Evolutionary conservation across 2,888 invertebrate species (phyloP), one percentile per base, ranked within the genome.

Genomic region (Herminia tarsipennalis): DNA sequence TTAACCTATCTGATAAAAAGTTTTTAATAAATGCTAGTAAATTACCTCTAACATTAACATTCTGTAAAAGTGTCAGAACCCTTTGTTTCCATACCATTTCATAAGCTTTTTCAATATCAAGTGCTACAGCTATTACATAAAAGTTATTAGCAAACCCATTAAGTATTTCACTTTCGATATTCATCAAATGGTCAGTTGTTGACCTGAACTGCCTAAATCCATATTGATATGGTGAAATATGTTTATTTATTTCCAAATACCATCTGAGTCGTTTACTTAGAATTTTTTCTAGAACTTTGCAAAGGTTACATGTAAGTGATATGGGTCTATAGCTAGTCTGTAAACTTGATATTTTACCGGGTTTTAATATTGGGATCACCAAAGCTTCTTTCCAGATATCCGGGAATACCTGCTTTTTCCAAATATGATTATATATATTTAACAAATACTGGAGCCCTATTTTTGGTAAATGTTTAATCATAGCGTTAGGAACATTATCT

Each of bases 351-450:
- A 38, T 21, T 40, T 50, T 56, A 5, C 46, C 48, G 10, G 51
- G 53, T 45, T 56, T 59, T 32, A 46, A 25, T 21, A 59, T 53
- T 18, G 59, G 59, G 4, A 56, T 18, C 1, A 59, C 51, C 13
- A 51, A 5, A n/a, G 59, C 59, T 30, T 53, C 43, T 34, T 20
- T 38, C 59, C 56, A 59, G 3, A 17, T 18, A 25, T 42, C 43
- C 6, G 59, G 56, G 27, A 56, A 59, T n/a, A 46, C 36, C 13
- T 58, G 52, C 0, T 37, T 40, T 5, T 2, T 32, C 40, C 21
- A 54, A 6, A 48, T 37, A 8, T 28, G 24, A 17, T 48, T 34
- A 34, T 27, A 42, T 2, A 48, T 16, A 9, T 42, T 9, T 6
- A 48, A 8, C 5, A 49, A 17, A 17, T 46, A 40, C n/a, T 54